phyloP scores from a whole-genome alignment of 1,140 invertebrate genomes.

The Tetragnatha versicolor region DNA sequence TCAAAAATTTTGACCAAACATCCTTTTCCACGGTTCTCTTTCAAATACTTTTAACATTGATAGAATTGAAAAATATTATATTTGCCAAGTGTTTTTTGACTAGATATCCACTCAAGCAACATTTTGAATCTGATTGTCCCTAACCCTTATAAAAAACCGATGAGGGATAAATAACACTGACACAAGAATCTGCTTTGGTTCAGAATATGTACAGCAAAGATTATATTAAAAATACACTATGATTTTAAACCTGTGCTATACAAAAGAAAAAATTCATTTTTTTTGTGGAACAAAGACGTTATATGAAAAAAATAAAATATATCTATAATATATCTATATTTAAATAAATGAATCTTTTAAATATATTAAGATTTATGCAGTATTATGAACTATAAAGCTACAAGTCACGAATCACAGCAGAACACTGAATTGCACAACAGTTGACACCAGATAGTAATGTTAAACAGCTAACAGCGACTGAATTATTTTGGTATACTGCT shows the following conservation, averaged over 20 bases:
- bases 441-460: slow-evolving; percentile 51
- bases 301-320: slow-evolving; percentile 47
- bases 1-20: slow-evolving; percentile 51
- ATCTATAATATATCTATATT: slow-evolving; percentile 54
- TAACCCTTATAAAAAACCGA: slow-evolving; percentile 53
- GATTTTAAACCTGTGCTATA: slow-evolving; percentile 53
- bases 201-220: slow-evolving; percentile 53
- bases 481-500: slow-evolving; percentile 46
- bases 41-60: slow-evolving; percentile 45
- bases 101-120: slow-evolving; percentile 54
- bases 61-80: slow-evolving; percentile 54
- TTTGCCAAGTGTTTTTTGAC: slow-evolving; percentile 53
- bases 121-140: slow-evolving; percentile 53
- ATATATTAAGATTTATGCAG: slow-evolving; percentile 45
- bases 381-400: slow-evolving; percentile 49
- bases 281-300: slow-evolving; percentile 37
- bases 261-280: slow-evolving; percentile 37
- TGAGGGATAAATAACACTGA: slow-evolving; percentile 51
- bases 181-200: slow-evolving; percentile 46
- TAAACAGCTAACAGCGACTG: slow-evolving; percentile 52
- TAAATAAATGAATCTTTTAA: slow-evolving; percentile 48
- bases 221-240: slow-evolving; percentile 55
- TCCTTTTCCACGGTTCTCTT: slow-evolving; percentile 12
- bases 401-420: slow-evolving; percentile 53
- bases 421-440: slow-evolving; percentile 56